Percentiles rank a stretch among this genome's conserved stretches.
phyloP scores from a whole-genome alignment of 2,113 vertebrate genomes.

The Cricetomys ansorgei region DNA sequence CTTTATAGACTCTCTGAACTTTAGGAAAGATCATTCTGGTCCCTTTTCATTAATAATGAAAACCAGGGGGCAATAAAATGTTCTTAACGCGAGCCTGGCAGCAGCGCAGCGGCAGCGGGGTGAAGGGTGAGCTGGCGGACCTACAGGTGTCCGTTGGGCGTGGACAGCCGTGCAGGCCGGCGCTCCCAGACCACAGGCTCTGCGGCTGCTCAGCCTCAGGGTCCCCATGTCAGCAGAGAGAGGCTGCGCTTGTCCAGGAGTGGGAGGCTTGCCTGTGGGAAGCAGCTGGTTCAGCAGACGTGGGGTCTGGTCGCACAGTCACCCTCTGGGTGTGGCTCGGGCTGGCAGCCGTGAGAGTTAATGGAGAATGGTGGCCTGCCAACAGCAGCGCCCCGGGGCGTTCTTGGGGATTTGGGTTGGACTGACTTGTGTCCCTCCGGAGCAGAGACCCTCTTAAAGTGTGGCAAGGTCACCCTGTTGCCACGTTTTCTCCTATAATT shows the following conservation, averaged over 20 bases:
- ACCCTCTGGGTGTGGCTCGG: too few relatives aligned
- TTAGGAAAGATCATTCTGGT: constrained; percentile 92
- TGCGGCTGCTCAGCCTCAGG: not conserved
- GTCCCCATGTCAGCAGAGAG: fast-evolving
- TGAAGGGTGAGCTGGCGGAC: constrained; percentile 78
- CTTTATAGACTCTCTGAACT: constrained; percentile 94
- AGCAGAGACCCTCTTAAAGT: not conserved
- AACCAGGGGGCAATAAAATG: constrained; percentile 91
- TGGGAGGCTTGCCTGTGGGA: fast-evolving
- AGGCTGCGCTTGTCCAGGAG: fast-evolving
- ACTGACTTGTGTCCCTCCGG: not conserved
- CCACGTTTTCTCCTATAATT: not conserved
- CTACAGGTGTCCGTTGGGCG: constrained; percentile 82
- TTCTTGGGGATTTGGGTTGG: not conserved
- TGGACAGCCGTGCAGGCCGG: not conserved
- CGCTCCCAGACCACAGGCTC: not conserved
- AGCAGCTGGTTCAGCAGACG: not conserved
- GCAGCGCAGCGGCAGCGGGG: constrained; percentile 75
- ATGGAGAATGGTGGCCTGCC: not conserved
- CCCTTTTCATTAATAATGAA: constrained; percentile 94
- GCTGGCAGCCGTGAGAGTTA: not conserved
- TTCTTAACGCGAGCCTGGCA: constrained; percentile 82
- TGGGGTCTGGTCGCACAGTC: not conserved
- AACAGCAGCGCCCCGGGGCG: not conserved
- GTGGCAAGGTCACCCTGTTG: not conserved